A percentile compares a stretch with the other conserved stretches of the same genome.
These are phyloP conservation scores for Apogon hyalosoma DNA, from an alignment of 2,797 vertebrate species.

Conservation along the genomic window DNA sequence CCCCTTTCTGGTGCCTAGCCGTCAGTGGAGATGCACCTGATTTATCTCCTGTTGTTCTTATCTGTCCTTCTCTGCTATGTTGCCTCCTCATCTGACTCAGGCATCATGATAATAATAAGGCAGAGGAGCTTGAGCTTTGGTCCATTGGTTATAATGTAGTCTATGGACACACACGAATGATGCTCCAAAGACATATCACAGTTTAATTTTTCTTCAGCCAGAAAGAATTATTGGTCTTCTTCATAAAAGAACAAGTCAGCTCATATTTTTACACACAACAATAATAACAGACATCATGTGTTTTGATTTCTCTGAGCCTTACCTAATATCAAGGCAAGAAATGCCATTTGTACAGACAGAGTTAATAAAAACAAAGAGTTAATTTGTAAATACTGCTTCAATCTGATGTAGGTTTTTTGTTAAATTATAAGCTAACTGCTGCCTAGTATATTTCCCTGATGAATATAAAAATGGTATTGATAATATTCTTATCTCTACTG, in stretches of 20 bases:
- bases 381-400: neutral
- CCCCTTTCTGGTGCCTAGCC: constrained; percentile 26
- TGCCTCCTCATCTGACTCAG: constrained; percentile 68
- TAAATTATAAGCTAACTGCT: too few relatives aligned
- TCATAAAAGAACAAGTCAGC: constrained; percentile 6
- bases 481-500: too few relatives aligned
- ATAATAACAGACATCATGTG: neutral
- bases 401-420: too few relatives aligned
- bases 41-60: constrained; percentile 53
- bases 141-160: constrained; percentile 24
- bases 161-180: constrained; percentile 52
- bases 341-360: too few relatives aligned
- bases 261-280: neutral
- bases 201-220: constrained; percentile 26
- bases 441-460: too few relatives aligned
- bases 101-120: constrained; percentile 61
- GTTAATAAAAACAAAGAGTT: neutral
- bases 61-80: constrained; percentile 55
- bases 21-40: constrained; percentile 52
- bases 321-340: too few relatives aligned
- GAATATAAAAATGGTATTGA: too few relatives aligned
- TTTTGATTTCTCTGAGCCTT: constrained; percentile 1
- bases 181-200: constrained; percentile 19
- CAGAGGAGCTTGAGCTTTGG: constrained; percentile 35
- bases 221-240: constrained; percentile 28